Evolutionary conservation across 2,888 invertebrate species (phyloP).

Genomic region (Cataglyphis cursor): DNA sequence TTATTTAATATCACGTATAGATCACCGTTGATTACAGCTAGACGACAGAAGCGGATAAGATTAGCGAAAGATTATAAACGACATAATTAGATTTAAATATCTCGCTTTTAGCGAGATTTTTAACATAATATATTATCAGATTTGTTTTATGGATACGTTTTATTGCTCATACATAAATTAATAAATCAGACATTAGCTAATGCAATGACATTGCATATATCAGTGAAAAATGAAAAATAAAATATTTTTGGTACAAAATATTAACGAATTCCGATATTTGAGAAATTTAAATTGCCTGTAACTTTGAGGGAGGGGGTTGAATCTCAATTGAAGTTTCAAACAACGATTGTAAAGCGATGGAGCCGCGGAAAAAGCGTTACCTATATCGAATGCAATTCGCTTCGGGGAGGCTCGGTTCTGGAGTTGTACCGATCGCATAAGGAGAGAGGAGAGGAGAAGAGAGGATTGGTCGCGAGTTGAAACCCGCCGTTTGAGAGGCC

Average conservation of each 20-base stretch:
- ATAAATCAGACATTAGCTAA: not conserved
- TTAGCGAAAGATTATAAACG: slow-evolving; percentile 2
- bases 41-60: not conserved
- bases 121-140: not conserved
- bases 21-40: slow-evolving; percentile 8
- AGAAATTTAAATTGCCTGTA: slow-evolving; percentile 8
- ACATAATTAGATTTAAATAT: slow-evolving; percentile 2
- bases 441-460: slow-evolving; percentile 17
- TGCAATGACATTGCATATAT: not conserved
- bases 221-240: not conserved
- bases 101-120: not conserved
- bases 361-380: slow-evolving; percentile 49
- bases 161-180: not conserved
- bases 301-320: slow-evolving; percentile 38
- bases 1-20: slow-evolving; percentile 9
- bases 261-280: not conserved
- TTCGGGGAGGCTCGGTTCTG: slow-evolving; percentile 31
- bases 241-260: slow-evolving; percentile 21
- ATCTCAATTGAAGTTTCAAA: slow-evolving; percentile 48
- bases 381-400: slow-evolving; percentile 57
- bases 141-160: not conserved
- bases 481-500: slow-evolving; percentile 50
- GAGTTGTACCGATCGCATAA: slow-evolving; percentile 41
- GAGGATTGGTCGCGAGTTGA: slow-evolving; percentile 53
- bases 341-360: slow-evolving; percentile 46